These are phyloP conservation scores for Ceyx cyanopectus DNA, from an alignment of 2,113 vertebrate species.

Conservation along the genomic window DNA sequence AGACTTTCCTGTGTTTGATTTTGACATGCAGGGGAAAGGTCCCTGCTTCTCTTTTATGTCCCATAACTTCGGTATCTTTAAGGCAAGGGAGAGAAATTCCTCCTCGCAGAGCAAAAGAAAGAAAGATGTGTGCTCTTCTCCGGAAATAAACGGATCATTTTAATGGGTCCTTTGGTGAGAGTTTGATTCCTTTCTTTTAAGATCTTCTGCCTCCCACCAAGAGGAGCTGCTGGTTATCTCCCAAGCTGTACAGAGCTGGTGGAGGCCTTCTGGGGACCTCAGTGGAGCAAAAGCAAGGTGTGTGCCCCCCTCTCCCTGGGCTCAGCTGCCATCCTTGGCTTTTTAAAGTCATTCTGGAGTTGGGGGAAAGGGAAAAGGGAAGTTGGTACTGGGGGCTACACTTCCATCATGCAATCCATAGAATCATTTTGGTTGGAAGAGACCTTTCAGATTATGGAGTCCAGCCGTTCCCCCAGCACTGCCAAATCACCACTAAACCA, in stretches of 20 bases:
- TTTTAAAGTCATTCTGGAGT: background rate
- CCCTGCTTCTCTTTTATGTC: slow-evolving; percentile 48
- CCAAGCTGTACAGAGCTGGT: background rate
- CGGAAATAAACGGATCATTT: background rate
- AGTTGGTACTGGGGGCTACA: background rate
- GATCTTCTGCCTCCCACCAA: background rate
- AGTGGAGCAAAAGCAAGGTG: accelerated
- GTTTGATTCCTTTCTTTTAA: background rate
- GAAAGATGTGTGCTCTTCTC: background rate
- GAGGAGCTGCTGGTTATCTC: background rate
- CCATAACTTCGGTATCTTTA: slow-evolving; percentile 42
- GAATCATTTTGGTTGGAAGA: background rate
- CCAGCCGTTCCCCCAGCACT: background rate
- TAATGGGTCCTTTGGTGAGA: background rate
- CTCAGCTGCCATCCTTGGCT: background rate
- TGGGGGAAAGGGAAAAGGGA: background rate
- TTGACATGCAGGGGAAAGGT: slow-evolving; percentile 36
- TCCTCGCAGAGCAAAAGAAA: background rate
- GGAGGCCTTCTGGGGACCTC: background rate
- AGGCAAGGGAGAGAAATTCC: slow-evolving; percentile 46
- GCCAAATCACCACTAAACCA: background rate
- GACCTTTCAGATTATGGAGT: background rate
- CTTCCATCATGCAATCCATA: background rate
- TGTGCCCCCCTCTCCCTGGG: background rate
- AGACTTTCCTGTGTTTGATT: slow-evolving; percentile 42